Evolutionary conservation across 2,113 vertebrate genomes (phyloP), one percentile per base, ranked within the genome.

Genomic region (Mirza zaza): DNA sequence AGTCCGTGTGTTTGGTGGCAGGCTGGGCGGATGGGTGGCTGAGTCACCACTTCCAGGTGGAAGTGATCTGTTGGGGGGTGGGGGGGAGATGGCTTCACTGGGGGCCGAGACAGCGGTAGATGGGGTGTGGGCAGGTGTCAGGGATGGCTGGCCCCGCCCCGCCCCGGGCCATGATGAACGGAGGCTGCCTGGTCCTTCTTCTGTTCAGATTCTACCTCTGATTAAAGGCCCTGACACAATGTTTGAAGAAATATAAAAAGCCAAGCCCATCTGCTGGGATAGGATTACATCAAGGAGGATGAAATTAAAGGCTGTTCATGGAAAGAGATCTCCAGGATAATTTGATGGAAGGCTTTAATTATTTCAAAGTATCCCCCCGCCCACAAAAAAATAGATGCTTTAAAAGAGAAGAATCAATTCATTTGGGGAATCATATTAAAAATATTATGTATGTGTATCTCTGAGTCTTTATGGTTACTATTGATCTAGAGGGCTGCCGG

Each of bases 301-400:
- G 97, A 98, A 98, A 98, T 98, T 97, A 98, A 99, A 98, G 97
- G 98, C 98, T 98, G 98, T 98, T 98, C 96, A 96, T 97, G 96
- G 95, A 93, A 94, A 98, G 96, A 98, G 95, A 98, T 98, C 98
- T 97, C 98, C 89, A 96, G 98, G 95, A 95, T 98, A 98, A 98
- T 98, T 98, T 98, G 98, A 98, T 98, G 98, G 98, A 98, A 98
- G 97, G 98, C 98, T 98, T 98, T 98, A 99, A 98, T 98, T 98
- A 99, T 98, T 98, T 98, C 98, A 90, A 97, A 98, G 97, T 97
- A 94, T 73, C 91, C 96, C 63, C 27, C 14, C 2, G 4, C 15
- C 32, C 13, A 34, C 8, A 17, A 76, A 65, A 97, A 97, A 98
- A 98, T 48, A 98, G 87, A 96, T 98, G 96, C 97, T 97, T 97